Evolutionary conservation across 2,113 vertebrate species (phyloP).

Genomic region (Callopanchax toddi): DNA sequence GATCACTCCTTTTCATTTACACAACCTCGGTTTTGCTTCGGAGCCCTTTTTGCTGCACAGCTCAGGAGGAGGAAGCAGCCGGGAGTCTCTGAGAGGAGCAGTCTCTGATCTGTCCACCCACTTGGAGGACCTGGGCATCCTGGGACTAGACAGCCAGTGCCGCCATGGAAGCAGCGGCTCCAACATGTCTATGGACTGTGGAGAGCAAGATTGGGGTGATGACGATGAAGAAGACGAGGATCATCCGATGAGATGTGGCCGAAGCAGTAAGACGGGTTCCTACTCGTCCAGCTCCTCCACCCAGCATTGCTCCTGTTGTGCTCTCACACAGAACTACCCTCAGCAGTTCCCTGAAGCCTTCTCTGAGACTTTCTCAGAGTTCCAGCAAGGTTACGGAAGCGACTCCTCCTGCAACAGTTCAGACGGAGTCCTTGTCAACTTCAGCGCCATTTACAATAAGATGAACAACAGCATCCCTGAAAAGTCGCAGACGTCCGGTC

Average conservation of each 20-base stretch:
- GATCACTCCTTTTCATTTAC: constrained; percentile 83
- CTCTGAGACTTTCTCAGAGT: constrained; percentile 81
- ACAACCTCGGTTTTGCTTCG: constrained; percentile 77
- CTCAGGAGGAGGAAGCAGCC: constrained; percentile 76
- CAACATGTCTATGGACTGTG: constrained; percentile 87
- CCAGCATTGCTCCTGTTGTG: constrained; percentile 83
- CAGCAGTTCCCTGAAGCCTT: constrained; percentile 73
- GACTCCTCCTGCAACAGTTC: constrained; percentile 98
- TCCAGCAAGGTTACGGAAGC: constrained; percentile 88
- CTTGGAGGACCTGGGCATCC: constrained; percentile 81
- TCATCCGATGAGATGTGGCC: constrained; percentile 75
- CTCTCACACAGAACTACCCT: constrained; percentile 81
- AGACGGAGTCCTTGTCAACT: constrained; percentile 92
- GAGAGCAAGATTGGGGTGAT: constrained; percentile 90
- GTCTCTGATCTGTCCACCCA: constrained; percentile 55
- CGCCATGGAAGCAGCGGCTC: constrained; percentile 85
- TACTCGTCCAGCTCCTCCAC: constrained; percentile 76
- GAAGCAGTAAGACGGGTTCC: constrained; percentile 75
- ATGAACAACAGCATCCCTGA: constrained; percentile 83
- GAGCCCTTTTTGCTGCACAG: constrained; percentile 83
- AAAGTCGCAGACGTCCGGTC: constrained; percentile 62
- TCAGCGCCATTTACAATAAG: constrained; percentile 95
- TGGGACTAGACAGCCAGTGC: constrained; percentile 79
- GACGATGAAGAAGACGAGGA: constrained; percentile 79
- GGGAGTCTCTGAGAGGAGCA: constrained; percentile 74